Conservation (phyloP, 2,888 invertebrate genomes). For the Digitonthophagus gazella region DNA sequence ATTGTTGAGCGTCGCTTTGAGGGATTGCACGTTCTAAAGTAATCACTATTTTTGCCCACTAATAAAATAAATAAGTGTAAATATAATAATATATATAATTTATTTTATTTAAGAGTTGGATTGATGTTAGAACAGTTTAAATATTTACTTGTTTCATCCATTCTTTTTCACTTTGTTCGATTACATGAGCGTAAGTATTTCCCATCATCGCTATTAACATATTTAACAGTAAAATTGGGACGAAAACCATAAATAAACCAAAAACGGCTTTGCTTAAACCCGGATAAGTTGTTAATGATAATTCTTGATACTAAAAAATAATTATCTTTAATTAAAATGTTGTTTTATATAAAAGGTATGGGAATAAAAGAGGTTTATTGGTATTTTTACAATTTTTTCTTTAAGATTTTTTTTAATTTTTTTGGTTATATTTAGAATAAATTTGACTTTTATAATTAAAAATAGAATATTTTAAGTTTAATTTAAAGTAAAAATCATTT, state of each 20-base stretch:
- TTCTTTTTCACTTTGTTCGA: constrained; percentile 97
- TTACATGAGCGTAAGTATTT: constrained; percentile 97
- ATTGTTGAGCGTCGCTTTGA: constrained; percentile 84
- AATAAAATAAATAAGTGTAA: constrained; percentile 23
- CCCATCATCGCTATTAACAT: constrained; percentile 99
- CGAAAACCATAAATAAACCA: constrained; percentile 95
- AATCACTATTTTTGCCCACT: constrained; percentile 99
- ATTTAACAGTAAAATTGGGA: constrained; percentile 93
- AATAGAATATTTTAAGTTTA: too few species aligned
- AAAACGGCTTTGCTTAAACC: constrained; percentile 94
- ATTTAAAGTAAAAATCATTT: too few species aligned
- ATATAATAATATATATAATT: not conserved
- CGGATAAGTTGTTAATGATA: constrained; percentile 87
- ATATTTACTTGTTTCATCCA: constrained; percentile 90
- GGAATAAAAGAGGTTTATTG: too few species aligned
- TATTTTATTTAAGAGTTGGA: constrained; percentile 2
- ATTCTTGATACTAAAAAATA: constrained; percentile 80
- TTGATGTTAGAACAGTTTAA: not conserved
- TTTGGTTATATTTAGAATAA: too few species aligned
- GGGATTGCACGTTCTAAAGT: constrained; percentile 92
- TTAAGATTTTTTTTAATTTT: too few species aligned
- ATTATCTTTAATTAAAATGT: not conserved
- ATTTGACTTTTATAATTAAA: too few species aligned
- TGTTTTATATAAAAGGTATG: constrained; percentile 1
- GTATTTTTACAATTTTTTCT: too few species aligned